Conservation (phyloP, 2,797 vertebrate species). For the Chrosomus eos region DNA sequence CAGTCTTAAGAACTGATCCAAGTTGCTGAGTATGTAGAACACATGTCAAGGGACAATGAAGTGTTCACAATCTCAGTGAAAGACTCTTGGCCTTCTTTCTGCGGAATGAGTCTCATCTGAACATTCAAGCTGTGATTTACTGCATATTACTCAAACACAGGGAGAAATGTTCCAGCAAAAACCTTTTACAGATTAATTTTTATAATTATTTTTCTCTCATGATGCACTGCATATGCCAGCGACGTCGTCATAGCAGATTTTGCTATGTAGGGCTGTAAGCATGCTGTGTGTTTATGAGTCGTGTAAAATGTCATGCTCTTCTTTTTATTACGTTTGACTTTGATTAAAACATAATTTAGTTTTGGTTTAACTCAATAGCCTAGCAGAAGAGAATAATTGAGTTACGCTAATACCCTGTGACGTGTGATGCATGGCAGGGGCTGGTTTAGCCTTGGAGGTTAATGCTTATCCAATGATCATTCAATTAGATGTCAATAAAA, state of each 20-base stretch:
- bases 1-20: background rate
- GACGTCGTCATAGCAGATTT: background rate
- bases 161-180: constrained; percentile 62
- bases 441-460: constrained; percentile 20
- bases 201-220: background rate
- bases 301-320: background rate
- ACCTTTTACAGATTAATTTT: constrained; percentile 50
- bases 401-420: constrained; percentile 17
- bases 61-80: constrained; percentile 32
- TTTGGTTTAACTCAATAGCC: constrained; percentile 28
- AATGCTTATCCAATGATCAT: constrained; percentile 28
- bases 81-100: constrained; percentile 61
- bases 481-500: constrained; percentile 31
- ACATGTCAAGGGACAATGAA: constrained; percentile 44
- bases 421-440: constrained; percentile 24
- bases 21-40: constrained; percentile 43
- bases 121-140: constrained; percentile 55
- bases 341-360: constrained; percentile 35
- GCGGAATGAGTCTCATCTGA: constrained; percentile 51
- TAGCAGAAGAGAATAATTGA: constrained; percentile 26
- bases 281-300: background rate
- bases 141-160: constrained; percentile 47
- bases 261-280: background rate
- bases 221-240: background rate
- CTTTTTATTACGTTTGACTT: constrained; percentile 24